These are phyloP conservation scores for Lasioglossum figueresi DNA, from an alignment of 2,888 invertebrate species.

Conservation along the genomic window DNA sequence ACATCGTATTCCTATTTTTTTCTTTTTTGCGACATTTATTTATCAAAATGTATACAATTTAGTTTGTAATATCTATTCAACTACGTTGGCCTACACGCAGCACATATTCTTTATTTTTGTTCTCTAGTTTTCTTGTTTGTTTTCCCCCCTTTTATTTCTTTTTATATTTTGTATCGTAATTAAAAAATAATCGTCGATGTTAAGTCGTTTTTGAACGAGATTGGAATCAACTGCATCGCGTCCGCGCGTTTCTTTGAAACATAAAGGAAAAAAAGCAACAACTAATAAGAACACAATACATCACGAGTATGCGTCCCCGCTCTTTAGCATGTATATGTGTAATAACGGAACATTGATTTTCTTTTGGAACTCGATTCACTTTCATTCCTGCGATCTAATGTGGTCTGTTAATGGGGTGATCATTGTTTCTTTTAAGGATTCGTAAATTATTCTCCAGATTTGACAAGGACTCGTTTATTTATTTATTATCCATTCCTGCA, in stretches of 20 bases:
- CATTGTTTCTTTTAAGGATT: conserved; percentile 28
- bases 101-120: conserved; percentile 20
- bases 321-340: conserved; percentile 40
- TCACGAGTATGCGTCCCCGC: conserved; percentile 28
- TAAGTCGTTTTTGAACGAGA: conserved; percentile 34
- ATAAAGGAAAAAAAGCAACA: neutral
- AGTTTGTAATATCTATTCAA: conserved; percentile 45
- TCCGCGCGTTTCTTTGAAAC: conserved; percentile 28
- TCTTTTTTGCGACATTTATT: conserved; percentile 52
- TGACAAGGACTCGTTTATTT: conserved; percentile 55
- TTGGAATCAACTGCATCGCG: conserved; percentile 29
- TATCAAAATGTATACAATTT: conserved; percentile 44
- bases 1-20: conserved; percentile 54
- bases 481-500: conserved; percentile 72
- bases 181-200: conserved; percentile 29
- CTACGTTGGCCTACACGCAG: conserved; percentile 38
- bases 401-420: conserved; percentile 32
- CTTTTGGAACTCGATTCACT: conserved; percentile 40
- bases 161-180: conserved; percentile 38
- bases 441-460: conserved; percentile 52
- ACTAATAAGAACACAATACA: conserved; percentile 10
- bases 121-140: conserved; percentile 17
- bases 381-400: conserved; percentile 49
- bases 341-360: conserved; percentile 24
- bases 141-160: neutral